Base-by-base conservation (phyloP, 1,140 invertebrate genomes). In the Trichonephila inaurata region DNA sequence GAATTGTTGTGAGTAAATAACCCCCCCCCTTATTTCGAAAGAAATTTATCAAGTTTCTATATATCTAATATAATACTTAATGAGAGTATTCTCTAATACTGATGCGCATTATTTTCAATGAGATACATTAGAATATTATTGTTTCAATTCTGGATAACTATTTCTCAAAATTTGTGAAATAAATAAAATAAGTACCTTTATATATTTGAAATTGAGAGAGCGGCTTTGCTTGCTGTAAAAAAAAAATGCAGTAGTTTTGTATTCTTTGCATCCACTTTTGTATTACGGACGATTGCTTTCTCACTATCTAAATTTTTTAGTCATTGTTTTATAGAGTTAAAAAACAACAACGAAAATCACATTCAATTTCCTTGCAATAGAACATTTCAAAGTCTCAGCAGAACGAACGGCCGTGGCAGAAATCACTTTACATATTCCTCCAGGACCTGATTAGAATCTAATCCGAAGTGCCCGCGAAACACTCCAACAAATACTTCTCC, bases 401-500 rank as follows among this genome's bases (percentile, higher is more conserved):
- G 16, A 64, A 64, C 19, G 16, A 64, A 64, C 19, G 21, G 62
- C 62, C 33, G 18, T 77, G 72, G 72, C 72, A 40, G 72, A 77
- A 77, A 77, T 77, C 72, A 77, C 72, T 77, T 77, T 77, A 77
- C 72, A 77, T 77, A 77, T 28, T 14, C 72, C 72, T 77, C 72
- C 28, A 77, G 28, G 72, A 77, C 24, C 28, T 77, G 72, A 77
- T 77, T 77, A 77, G 72, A 77, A 77, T 77, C 72, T 77, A 33
- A 77, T 77, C 72, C 72, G 28, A 77, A 77, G 28, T 40, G 72
- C 72, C 24, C 14, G 10, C 24, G 33, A 77, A 77, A 28, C 24
- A 33, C 33, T 33, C 16, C 16, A 77, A 40, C 69, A 77, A 77
- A 77, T 77, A 77, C 69, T 77, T 77, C 64, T 62, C 21, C 62